Base-by-base conservation (phyloP, 2,797 vertebrate genomes). In the Muscicapa comitata region DNA sequence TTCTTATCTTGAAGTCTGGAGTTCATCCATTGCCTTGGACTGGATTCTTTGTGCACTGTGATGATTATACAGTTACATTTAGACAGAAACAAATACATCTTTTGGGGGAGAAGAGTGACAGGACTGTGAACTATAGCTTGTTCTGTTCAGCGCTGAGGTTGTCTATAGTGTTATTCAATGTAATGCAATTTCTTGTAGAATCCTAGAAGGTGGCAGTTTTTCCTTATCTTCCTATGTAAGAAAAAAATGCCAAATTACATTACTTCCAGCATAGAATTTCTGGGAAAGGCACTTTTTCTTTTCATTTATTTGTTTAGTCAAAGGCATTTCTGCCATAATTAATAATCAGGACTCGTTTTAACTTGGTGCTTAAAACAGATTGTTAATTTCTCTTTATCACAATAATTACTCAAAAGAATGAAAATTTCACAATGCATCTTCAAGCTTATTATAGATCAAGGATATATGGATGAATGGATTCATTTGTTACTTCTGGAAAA, bases 381-480 rank as follows among this genome's bases (percentile, higher is more conserved):
- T 45, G 13, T 12, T 75, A 71, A 58, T 93, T 88, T 94, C 7
- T 78, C 16, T 59, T 50, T 74, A 67, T 73, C 11, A 20, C 21
- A 86, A 54, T 38, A 79, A n/a, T 89, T 73, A 50, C 17, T 15
- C 51, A 48, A 45, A 85, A 76, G 11, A 92, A 59, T 17, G 19
- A 45, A 75, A 81, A 65, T 37, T 77, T 94, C 25, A 40, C 18
- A 51, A 28, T 74, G 17, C 50, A 37, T 75, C 25, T 88, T 90
- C 65, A 88, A 45, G 14, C 5, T 83, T 3, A n/a, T 86, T 91
- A 26, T 33, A 51, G 31, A 33, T 74, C 33, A 77, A 4, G 3
- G 35, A 43, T 6, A 35, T 42, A 47, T 23, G 19, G 5, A 29
- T 0, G 0, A 5, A 53, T 7, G 5, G 13, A 37, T 66, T 6